Evolutionary conservation across 2,888 invertebrate species (phyloP), one percentile per base, ranked within the genome.

Genomic region (Silvanus unidentatus): DNA sequence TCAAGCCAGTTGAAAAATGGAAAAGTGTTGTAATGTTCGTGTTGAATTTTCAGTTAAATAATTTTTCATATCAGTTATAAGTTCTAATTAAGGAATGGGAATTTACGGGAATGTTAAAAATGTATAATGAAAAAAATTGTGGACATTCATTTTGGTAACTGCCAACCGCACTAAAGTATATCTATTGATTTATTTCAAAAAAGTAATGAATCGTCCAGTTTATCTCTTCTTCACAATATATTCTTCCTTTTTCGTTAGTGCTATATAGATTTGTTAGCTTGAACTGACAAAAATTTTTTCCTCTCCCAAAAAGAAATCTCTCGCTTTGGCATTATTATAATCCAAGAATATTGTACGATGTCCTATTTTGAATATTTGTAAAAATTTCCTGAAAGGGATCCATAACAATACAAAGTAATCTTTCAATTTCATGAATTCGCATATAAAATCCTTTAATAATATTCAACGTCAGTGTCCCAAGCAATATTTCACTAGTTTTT

Each of bases 381-480:
- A 54, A 55, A 55, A 51, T 53, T 52, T 47, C 44, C 44, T 38
- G 39, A 40, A 48, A 48, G 49, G 53, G 53, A 50, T 52, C 57
- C 63, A 59, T 62, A 62, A 66, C 66, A 66, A 66, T 65, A 65
- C 64, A 59, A 59, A 57, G 64, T 65, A 66, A 67, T 67, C 66
- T 65, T 65, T 67, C 66, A 65, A 67, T 67, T 67, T 66, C 63
- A 62, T 62, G 55, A 59, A 62, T 62, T 52, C 61, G 59, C 62
- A 57, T 60, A 59, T 55, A 57, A 58, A 64, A 65, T 65, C 65
- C 64, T 60, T 63, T 65, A 63, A 65, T 66, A 60, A 59, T 64
- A 66, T 66, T 65, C 66, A 54, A 63, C 59, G 65, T 62, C 66
- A 62, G 58, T 58, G 55, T 58, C 57, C 56, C 46, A 43, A 43